Percentiles rank a stretch among this genome's conserved stretches.
These are phyloP conservation scores for Bombus difficillimus DNA, from an alignment of 1,140 invertebrate species.

Conservation along the genomic window DNA sequence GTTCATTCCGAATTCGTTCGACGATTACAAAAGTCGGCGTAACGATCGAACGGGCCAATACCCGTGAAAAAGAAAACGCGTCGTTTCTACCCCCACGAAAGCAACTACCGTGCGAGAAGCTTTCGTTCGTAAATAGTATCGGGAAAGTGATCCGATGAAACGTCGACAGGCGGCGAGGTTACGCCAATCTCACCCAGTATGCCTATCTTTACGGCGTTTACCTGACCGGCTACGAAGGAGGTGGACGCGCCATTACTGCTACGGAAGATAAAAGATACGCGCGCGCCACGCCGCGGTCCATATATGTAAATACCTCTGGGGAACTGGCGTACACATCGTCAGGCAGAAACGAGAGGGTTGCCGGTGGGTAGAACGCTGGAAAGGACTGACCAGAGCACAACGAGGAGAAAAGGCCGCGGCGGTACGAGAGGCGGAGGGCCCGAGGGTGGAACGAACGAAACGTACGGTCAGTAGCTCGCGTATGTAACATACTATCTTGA, in stretches of 20 bases:
- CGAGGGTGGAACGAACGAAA: slow-evolving; percentile 66
- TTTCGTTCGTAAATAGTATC: background rate
- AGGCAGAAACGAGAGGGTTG: slow-evolving; percentile 61
- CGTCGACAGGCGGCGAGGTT: slow-evolving; percentile 40
- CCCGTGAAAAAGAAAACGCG: too few relatives aligned
- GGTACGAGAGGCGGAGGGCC: slow-evolving; percentile 29
- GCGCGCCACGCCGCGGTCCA: slow-evolving; percentile 72
- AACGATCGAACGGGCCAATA: too few relatives aligned
- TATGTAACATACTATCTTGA: slow-evolving; percentile 83
- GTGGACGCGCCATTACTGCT: slow-evolving; percentile 75
- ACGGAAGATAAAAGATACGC: slow-evolving; percentile 76
- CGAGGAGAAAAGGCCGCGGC: slow-evolving; percentile 28
- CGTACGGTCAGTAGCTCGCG: slow-evolving; percentile 77
- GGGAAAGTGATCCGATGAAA: slow-evolving; percentile 13
- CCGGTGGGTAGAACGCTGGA: slow-evolving; percentile 46
- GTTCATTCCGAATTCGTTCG: too few relatives aligned
- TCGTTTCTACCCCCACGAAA: too few relatives aligned
- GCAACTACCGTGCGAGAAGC: background rate
- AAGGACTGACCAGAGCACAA: slow-evolving; percentile 47
- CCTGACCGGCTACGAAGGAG: slow-evolving; percentile 60
- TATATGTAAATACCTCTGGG: slow-evolving; percentile 82
- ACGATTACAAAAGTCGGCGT: too few relatives aligned
- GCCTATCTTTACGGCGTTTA: slow-evolving; percentile 66
- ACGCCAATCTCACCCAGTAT: slow-evolving; percentile 66
- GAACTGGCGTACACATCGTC: slow-evolving; percentile 75